Base-by-base conservation (phyloP, 2,888 invertebrate species). In the Stenchaetothrips biformis region DNA sequence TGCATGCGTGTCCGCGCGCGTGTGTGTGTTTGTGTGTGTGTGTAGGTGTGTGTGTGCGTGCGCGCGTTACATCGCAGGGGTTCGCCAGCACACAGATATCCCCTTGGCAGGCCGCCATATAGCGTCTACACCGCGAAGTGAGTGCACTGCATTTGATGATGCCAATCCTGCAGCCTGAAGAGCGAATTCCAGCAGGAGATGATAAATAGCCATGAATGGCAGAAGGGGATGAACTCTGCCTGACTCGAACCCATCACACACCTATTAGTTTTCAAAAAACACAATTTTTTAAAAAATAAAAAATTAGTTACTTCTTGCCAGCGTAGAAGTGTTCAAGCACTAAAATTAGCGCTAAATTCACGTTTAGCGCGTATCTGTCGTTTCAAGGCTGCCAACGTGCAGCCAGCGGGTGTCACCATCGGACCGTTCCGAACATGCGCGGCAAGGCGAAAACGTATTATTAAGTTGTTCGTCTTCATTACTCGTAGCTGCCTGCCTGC, bases 381-480 rank as follows among this genome's bases (percentile, higher is more conserved):
- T 4, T 7, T 2, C 53, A 59, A 18, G 16, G 59, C 16, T 59
- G 59, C 59, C 6, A 18, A 16, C 1, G 16, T 7, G 53, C 53
- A 2, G 13, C 59, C 2, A 18, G 59, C 13, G 18, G 4, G 59
- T 59, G 59, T 8, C 21, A 53, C 53, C 53, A 53, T 49, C 49
- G 8, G 11, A 49, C 49, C 7, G 49, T 11, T 11, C 53, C 53
- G 13, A 53, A 16, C 53, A 53, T 53, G 53, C 53, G 6, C 2
- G 53, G 3, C 53, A 16, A 16, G 2, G 37, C 53, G 53, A 9
- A 53, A 18, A n/a, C 67, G 67, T 74, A 25, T 74, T 74, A 74
- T 74, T 74, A 74, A 74, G 67, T 74, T 74, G 67, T 74, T 74
- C 67, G 25, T 74, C 67, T 74, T 21, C 67, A 74, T 74, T 74